phyloP scores from a whole-genome alignment of 2,888 invertebrate species.

The Catocala sponsa region DNA sequence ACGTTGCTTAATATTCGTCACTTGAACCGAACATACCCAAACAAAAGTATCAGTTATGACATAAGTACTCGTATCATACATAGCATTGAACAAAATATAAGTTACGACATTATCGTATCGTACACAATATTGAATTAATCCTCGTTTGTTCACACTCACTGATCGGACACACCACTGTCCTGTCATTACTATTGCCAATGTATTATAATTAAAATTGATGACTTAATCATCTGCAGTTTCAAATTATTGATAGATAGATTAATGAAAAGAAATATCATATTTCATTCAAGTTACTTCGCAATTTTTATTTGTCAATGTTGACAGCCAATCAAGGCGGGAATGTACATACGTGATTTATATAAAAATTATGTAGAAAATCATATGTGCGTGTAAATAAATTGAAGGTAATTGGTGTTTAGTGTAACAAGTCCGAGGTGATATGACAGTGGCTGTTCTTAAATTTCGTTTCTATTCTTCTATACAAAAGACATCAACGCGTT shows the following conservation, averaged over 20 bases:
- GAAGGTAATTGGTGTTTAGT: constrained; percentile 31
- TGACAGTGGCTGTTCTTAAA: constrained; percentile 2
- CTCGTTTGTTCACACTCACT: constrained; percentile 31
- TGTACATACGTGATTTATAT: constrained; percentile 68
- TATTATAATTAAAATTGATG: constrained; percentile 78
- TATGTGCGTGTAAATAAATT: constrained; percentile 37
- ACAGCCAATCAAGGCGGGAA: constrained; percentile 71
- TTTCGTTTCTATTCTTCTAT: constrained; percentile 2
- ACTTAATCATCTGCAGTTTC: constrained; percentile 65
- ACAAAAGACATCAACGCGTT: constrained; percentile 52
- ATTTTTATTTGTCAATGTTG: constrained; percentile 75
- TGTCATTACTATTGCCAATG: constrained; percentile 55
- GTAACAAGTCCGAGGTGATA: constrained; percentile 4
- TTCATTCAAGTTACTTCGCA: constrained; percentile 66
- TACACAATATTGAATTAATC: constrained; percentile 42
- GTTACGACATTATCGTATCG: constrained; percentile 23
- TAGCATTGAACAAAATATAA: too few relatives aligned
- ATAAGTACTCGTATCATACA: too few relatives aligned
- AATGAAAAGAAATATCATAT: constrained; percentile 67
- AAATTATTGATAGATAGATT: constrained; percentile 64
- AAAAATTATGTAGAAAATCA: constrained; percentile 49
- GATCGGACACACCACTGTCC: constrained; percentile 13
- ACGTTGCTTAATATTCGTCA: too few relatives aligned
- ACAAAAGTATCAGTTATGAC: too few relatives aligned
- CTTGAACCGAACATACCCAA: too few relatives aligned